A percentile compares a stretch with the other conserved stretches of the same genome.
These are phyloP conservation scores for Macquaria ambigua DNA, from an alignment of 2,113 vertebrate species.

Conservation along the genomic window DNA sequence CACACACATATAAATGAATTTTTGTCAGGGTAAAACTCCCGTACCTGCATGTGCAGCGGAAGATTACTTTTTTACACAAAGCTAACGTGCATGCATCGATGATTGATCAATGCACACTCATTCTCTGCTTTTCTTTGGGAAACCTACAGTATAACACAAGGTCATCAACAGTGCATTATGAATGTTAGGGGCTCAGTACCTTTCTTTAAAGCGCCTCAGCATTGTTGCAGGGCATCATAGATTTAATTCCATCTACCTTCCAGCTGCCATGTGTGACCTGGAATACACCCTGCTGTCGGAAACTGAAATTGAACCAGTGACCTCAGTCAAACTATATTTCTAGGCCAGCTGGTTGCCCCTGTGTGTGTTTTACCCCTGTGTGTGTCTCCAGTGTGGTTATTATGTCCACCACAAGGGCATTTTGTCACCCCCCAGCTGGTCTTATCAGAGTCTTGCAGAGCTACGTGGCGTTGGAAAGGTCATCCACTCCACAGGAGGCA, in stretches of 20 bases:
- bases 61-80: conserved; percentile 1
- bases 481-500: conserved; percentile 81
- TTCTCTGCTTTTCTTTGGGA: background rate
- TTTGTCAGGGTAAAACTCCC: conserved; percentile 6
- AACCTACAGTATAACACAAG: background rate
- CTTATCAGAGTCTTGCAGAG: conserved; percentile 76
- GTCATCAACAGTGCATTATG: background rate
- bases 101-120: background rate
- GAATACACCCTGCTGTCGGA: conserved; percentile 46
- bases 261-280: conserved; percentile 40
- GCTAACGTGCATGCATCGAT: background rate
- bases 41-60: background rate
- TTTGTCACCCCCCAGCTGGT: conserved; percentile 77
- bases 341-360: conserved; percentile 56
- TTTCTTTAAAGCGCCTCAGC: conserved; percentile 15
- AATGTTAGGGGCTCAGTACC: background rate
- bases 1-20: background rate
- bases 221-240: conserved; percentile 10
- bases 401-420: conserved; percentile 64
- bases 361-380: conserved; percentile 50
- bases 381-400: conserved; percentile 47
- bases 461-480: conserved; percentile 77
- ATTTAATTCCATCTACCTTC: conserved; percentile 19
- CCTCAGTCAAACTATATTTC: conserved; percentile 58
- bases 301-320: conserved; percentile 54